Base-by-base conservation (phyloP, 2,113 vertebrate genomes). In the Apteryx mantelli region DNA sequence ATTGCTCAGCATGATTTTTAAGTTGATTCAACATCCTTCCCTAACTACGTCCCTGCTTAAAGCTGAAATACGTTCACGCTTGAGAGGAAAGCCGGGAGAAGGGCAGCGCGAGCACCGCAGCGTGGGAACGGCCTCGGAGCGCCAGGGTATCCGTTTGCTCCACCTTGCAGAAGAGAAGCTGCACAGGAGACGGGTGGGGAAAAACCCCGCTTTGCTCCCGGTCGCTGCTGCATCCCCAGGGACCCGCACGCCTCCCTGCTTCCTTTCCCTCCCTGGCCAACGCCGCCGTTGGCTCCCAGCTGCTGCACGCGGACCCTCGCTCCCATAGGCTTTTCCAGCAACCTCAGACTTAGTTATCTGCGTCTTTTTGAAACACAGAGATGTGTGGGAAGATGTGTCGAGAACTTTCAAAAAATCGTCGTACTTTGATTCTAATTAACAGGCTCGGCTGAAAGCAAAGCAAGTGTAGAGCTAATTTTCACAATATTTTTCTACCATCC, bases 401-500 rank as follows among this genome's bases (percentile, higher is more conserved):
- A 95, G 91, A 95, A 97, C 93, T 97, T 96, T 85, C 17, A 30
- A 42, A 82, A 94, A 97, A 91, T 68, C 92, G 85, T 82, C 91
- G 46, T 89, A 94, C 91, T 97, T 97, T 97, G 94, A 97, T 97
- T 96, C 94, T 96, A 97, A 97, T 97, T 97, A 97, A 95, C 60
- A 80, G 75, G 94, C 81, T 94, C 96, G 93, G 94, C 83, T 94
- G 95, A 97, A 97, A 97, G 93, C 93, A 96, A 95, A 96, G 96
- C 95, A 95, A 73, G 70, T 86, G 89, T 89, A 94, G 80, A 97
- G 86, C 93, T 97, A 93, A 94, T 97, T 97, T 93, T 97, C 95
- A 94, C 94, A 92, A 96, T 96, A 94, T 97, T 97, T 96, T 93
- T 86, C 83, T 64, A 94, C 96, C 92, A 96, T 95, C 91, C 88